Evolutionary conservation across 2,888 invertebrate species (phyloP).

Genomic region (Temnothorax unifasciatus): DNA sequence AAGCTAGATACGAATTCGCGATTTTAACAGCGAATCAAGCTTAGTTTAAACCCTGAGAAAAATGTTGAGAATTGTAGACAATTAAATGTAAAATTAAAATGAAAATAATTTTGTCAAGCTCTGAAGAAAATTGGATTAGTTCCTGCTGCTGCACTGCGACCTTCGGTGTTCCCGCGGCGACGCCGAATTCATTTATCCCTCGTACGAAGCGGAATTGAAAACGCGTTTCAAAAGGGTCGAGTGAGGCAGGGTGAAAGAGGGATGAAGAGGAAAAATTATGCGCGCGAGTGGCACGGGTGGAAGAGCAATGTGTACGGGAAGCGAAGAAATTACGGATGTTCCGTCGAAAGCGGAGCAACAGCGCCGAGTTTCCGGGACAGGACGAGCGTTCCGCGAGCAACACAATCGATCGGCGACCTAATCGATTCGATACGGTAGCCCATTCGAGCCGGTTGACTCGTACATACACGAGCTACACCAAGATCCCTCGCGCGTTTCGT

Average conservation of each 20-base stretch:
- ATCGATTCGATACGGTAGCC: constrained; percentile 74
- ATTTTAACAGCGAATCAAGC: not conserved
- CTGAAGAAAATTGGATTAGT: not conserved
- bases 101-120: not conserved
- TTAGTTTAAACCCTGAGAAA: not conserved
- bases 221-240: not conserved
- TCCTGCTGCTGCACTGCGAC: not conserved
- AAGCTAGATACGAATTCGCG: not conserved
- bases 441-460: constrained; percentile 67
- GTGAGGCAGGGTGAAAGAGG: not conserved
- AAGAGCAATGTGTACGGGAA: constrained; percentile 5
- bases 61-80: not conserved
- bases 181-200: not conserved
- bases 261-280: not conserved
- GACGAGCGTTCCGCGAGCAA: constrained; percentile 58
- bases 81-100: not conserved
- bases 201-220: not conserved
- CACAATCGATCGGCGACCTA: constrained; percentile 73
- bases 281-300: not conserved
- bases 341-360: constrained; percentile 71
- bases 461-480: constrained; percentile 67
- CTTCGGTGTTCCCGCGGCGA: not conserved
- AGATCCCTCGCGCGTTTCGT: constrained; percentile 65
- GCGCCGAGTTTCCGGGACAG: constrained; percentile 70
- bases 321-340: constrained; percentile 61